Percentiles rank a stretch among this genome's conserved stretches.
Evolutionary conservation across 1,140 invertebrate genomes (phyloP).

Genomic region (Chrysopa pallens): DNA sequence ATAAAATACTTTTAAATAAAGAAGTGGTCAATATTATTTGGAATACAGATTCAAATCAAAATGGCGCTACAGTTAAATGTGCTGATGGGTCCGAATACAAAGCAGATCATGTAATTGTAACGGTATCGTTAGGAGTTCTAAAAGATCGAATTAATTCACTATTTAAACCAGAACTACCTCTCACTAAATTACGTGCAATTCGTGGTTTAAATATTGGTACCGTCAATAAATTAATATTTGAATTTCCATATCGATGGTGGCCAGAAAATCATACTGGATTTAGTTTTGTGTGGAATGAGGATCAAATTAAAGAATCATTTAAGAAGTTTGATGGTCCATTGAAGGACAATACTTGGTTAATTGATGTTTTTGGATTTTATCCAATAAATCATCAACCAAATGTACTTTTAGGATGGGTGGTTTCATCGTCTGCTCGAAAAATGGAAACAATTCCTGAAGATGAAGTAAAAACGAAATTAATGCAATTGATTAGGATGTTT

Average conservation of each 20-base stretch:
- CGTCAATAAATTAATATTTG: conserved; percentile 58
- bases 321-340: background rate
- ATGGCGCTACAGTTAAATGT: conserved; percentile 25
- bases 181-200: conserved; percentile 37
- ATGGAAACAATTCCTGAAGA: conserved; percentile 31
- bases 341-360: conserved; percentile 21
- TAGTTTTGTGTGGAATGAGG: conserved; percentile 30
- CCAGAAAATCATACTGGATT: conserved; percentile 26
- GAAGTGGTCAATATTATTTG: conserved; percentile 28
- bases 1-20: conserved; percentile 24
- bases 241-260: conserved; percentile 45
- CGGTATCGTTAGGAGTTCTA: conserved; percentile 46
- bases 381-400: conserved; percentile 26
- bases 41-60: conserved; percentile 8
- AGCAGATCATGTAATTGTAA: conserved; percentile 47
- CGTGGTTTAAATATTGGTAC: conserved; percentile 46
- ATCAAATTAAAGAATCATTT: conserved; percentile 14
- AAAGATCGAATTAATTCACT: conserved; percentile 36
- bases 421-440: conserved; percentile 27
- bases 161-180: conserved; percentile 39
- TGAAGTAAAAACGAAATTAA: conserved; percentile 24
- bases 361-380: conserved; percentile 34
- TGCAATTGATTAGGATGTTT: conserved; percentile 27
- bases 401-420: conserved; percentile 37
- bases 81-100: conserved; percentile 33